phyloP scores from a whole-genome alignment of 2,797 vertebrate genomes.

The Brachymystax lenok region DNA sequence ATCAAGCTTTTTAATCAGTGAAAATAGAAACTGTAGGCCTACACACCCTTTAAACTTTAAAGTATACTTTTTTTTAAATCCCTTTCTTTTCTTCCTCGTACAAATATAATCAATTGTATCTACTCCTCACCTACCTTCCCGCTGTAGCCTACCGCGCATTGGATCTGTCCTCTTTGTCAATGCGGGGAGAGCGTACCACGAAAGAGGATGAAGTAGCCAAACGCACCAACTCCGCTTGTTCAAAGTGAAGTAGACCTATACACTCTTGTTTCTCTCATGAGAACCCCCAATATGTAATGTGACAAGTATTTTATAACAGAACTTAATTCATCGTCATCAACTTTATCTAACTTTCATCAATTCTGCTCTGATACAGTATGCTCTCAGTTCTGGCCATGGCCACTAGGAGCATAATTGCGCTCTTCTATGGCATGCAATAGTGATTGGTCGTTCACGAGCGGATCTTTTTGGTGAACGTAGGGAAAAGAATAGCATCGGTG shows the following conservation, averaged over 20 bases:
- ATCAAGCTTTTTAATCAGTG: not conserved
- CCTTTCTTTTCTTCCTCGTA: conserved; percentile 5
- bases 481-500: too few species aligned
- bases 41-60: not conserved
- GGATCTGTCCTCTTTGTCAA: not conserved
- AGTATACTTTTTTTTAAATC: conserved; percentile 2
- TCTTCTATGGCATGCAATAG: not conserved
- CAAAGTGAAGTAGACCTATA: not conserved
- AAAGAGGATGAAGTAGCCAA: not conserved
- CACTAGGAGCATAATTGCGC: not conserved
- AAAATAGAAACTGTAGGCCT: not conserved
- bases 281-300: not conserved
- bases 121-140: conserved; percentile 28
- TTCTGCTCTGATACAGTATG: not conserved
- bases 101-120: conserved; percentile 8
- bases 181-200: not conserved
- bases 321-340: not conserved
- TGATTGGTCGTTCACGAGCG: too few species aligned
- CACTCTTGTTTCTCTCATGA: not conserved
- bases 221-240: not conserved
- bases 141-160: conserved; percentile 21
- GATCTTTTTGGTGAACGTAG: too few species aligned
- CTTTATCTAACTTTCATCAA: not conserved
- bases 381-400: not conserved
- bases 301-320: not conserved